A percentile compares a stretch with the other conserved stretches of the same genome.
Evolutionary conservation across 2,888 invertebrate genomes (phyloP).

Genomic region (Lysandra coridon): DNA sequence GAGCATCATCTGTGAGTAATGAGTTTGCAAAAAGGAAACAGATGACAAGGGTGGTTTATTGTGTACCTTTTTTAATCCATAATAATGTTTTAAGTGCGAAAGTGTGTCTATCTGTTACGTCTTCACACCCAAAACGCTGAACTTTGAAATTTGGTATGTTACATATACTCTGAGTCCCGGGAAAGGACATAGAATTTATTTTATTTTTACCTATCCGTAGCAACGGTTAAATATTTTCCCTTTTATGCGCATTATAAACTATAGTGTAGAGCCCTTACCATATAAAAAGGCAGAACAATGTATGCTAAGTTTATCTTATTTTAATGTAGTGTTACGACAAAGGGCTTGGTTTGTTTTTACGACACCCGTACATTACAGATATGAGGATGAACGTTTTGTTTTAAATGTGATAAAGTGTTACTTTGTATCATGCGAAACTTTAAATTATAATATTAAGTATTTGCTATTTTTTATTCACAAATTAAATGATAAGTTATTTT

Average conservation of each 20-base stretch:
- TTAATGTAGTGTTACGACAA: slow-evolving; percentile 15
- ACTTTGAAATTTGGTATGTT: no score
- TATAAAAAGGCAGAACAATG: neutral
- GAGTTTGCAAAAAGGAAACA: no score
- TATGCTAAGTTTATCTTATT: neutral
- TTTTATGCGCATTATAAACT: neutral
- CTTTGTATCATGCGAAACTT: neutral
- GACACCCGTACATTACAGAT: neutral
- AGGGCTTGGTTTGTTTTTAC: neutral
- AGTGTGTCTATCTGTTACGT: no score
- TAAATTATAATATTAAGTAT: neutral
- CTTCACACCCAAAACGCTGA: no score
- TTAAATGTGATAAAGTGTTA: slow-evolving; percentile 5
- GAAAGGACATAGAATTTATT: no score
- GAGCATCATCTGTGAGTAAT: no score
- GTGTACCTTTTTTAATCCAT: no score
- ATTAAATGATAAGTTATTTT: no score
- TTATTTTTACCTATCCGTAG: slow-evolving; percentile 6
- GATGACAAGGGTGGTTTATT: no score
- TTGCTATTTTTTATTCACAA: no score
- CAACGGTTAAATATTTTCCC: neutral
- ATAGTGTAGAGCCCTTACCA: neutral
- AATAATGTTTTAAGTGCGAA: no score
- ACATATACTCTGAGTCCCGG: no score
- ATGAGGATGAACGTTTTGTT: neutral